Base-by-base conservation (phyloP, 2,113 vertebrate species). In the Maylandia zebra region DNA sequence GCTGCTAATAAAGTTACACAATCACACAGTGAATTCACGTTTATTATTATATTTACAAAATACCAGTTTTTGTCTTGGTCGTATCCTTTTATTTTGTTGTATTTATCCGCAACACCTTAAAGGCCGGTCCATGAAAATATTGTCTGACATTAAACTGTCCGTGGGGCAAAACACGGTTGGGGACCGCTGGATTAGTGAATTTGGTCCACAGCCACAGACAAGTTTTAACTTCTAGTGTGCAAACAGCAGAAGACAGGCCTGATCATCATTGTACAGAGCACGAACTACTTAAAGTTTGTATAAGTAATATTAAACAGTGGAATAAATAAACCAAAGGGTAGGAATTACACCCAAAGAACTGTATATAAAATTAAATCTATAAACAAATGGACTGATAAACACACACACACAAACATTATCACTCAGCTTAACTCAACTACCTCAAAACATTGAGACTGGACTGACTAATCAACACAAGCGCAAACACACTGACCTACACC, bases 81-180 rank as follows among this genome's bases (percentile, higher is more conserved):
- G 4, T 30, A 5, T 57, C 56, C 2, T 30, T 59, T n/a, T 53
- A 5, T 53, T 53, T 59, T 59, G 13, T 30, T 30, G 24, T 59
- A 2, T 30, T 59, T 30, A 59, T 59, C 56, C 1, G 0, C 24
- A 9, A 4, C 53, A 56, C 6, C 53, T 56, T 56, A 56, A 56
- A 55, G 10, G n/a, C 19, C 1, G 1, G 19, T 4, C 53, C 53
- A 0, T 55, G 2, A 55, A 55, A 55, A 24, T 55, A 55, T 24
- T 12, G 53, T 55, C 53, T 13, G 56, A 57, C 13, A 0, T 57
- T 57, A 30, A 57, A 57, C 55, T 30, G 24, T 9, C 7, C 0
- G 55, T 30, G 24, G 55, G 3, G 4, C 13, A 57, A 57, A 56
- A 57, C 2, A 3, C 2, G 0, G 22, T 57, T 57, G 2, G 24